These are phyloP conservation scores for Alouatta palliata DNA, from an alignment of 2,113 vertebrate genomes.

Conservation along the genomic window DNA sequence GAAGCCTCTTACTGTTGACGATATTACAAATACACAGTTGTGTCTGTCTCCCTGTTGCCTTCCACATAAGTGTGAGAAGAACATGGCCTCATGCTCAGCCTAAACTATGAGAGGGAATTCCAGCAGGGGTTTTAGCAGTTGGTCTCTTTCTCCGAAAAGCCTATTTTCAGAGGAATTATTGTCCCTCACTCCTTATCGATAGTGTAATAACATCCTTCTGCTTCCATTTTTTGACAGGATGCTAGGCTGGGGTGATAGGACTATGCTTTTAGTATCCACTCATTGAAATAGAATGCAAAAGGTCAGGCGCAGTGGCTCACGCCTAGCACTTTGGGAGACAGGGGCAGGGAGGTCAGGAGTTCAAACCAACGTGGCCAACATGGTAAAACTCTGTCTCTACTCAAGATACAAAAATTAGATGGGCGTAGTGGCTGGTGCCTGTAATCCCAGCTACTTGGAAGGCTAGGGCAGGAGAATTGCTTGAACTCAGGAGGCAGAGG, in stretches of 20 bases:
- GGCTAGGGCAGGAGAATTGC: too few relatives aligned
- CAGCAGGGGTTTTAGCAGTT: not conserved
- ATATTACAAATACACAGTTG: not conserved
- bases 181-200: not conserved
- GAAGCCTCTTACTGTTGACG: not conserved
- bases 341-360: too few relatives aligned
- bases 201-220: fast-evolving
- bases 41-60: not conserved
- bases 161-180: not conserved
- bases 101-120: not conserved
- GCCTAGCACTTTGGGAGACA: too few relatives aligned
- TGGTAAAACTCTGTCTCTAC: too few relatives aligned
- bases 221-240: not conserved
- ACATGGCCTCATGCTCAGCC: not conserved
- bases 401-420: too few relatives aligned
- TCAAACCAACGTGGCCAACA: too few relatives aligned
- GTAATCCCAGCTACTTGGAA: too few relatives aligned
- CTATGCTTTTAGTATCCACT: not conserved
- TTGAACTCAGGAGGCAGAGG: too few relatives aligned
- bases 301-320: too few relatives aligned
- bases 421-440: too few relatives aligned
- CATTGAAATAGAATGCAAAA: not conserved
- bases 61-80: not conserved
- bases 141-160: not conserved
- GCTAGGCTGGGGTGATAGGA: not conserved